A percentile compares a stretch with the other conserved stretches of the same genome.
phyloP scores from a whole-genome alignment of 2,888 invertebrate genomes.

The Phortica okadai region DNA sequence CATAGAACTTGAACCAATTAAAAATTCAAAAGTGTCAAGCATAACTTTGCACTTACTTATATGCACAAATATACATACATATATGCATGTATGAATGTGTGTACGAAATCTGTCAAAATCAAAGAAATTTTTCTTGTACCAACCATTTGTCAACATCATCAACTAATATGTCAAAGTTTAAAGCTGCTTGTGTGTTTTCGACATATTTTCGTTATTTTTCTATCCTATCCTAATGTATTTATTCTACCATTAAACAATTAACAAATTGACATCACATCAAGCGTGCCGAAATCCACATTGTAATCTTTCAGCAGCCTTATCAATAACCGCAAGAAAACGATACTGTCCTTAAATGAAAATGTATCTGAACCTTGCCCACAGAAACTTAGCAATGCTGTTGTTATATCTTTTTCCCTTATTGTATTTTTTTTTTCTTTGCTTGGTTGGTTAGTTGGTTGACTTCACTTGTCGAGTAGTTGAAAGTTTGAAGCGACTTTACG shows the following conservation, averaged over 20 bases:
- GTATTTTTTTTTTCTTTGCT: neutral
- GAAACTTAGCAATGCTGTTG: no score
- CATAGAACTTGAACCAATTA: constrained; percentile 13
- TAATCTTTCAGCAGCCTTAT: constrained; percentile 18
- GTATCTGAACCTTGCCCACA: constrained; percentile 3
- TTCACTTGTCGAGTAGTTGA: neutral
- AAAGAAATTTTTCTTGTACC: constrained; percentile 57
- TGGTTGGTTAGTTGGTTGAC: neutral
- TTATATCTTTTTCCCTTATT: neutral
- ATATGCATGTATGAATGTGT: neutral
- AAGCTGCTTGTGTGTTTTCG: constrained; percentile 56
- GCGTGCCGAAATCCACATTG: neutral
- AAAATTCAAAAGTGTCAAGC: constrained; percentile 28
- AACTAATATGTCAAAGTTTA: constrained; percentile 67
- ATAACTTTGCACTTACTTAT: neutral
- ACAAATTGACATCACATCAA: constrained; percentile 11
- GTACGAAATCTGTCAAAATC: neutral
- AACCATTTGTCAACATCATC: constrained; percentile 58
- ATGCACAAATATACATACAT: neutral
- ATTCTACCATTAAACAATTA: neutral
- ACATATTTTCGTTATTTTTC: constrained; percentile 53
- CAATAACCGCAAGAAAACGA: constrained; percentile 9
- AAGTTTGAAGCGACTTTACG: constrained; percentile 24
- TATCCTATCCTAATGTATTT: neutral
- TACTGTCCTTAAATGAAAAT: neutral